A percentile compares a stretch with the other conserved stretches of the same genome.
phyloP scores from a whole-genome alignment of 1,140 invertebrate species.

The Ladona fulva region DNA sequence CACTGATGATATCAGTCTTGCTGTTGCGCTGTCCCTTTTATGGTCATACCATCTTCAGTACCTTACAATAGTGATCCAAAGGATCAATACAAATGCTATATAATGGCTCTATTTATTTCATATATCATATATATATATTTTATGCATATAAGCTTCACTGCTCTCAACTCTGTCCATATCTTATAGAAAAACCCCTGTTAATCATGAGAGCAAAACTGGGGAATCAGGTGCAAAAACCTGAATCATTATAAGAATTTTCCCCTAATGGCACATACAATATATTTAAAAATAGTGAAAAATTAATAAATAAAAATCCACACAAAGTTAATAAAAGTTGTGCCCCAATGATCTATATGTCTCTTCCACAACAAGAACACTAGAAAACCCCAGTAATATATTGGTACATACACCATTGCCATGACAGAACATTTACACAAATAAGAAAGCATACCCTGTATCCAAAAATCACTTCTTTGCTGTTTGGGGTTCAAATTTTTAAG shows the following conservation, averaged over 20 bases:
- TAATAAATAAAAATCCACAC: constrained; percentile 15
- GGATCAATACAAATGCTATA: constrained; percentile 10
- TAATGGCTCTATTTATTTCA: constrained; percentile 11
- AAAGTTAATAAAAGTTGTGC: constrained; percentile 12
- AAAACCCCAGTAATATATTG: constrained; percentile 14
- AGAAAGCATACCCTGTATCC: constrained; percentile 16
- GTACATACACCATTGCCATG: constrained; percentile 12
- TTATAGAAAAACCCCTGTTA: constrained; percentile 15
- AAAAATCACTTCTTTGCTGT: constrained; percentile 15
- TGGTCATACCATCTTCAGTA: constrained; percentile 1
- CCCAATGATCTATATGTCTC: constrained; percentile 11
- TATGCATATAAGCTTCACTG: constrained; percentile 12
- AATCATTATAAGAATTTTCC: constrained; percentile 13
- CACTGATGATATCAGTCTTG: constrained; percentile 12
- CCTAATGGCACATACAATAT: neutral
- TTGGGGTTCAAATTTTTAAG: constrained; percentile 15
- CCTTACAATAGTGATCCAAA: constrained; percentile 6
- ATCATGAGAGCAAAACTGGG: constrained; percentile 11
- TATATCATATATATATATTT: constrained; percentile 11
- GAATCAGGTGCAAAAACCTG: constrained; percentile 11
- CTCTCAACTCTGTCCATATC: constrained; percentile 12
- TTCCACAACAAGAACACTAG: constrained; percentile 13
- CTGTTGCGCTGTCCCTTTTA: neutral
- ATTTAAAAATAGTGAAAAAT: constrained; percentile 15
- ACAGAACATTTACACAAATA: constrained; percentile 18